These are phyloP conservation scores for Phaenicophaeus curvirostris DNA, from an alignment of 2,797 vertebrate genomes.

Conservation along the genomic window DNA sequence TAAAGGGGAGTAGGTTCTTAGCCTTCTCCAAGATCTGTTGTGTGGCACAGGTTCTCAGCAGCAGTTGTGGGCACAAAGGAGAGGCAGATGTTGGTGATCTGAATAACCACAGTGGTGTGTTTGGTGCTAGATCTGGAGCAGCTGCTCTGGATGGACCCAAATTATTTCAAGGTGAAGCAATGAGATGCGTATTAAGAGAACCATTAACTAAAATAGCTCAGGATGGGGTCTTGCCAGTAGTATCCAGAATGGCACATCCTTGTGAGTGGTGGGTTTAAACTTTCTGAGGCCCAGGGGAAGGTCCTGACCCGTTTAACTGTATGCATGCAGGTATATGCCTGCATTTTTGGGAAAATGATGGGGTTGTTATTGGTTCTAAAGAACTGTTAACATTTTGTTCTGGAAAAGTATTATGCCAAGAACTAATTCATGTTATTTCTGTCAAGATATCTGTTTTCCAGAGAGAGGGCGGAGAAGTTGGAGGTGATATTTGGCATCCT, in stretches of 20 bases:
- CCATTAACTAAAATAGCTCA: not conserved
- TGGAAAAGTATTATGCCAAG: not conserved
- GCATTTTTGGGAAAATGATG: not conserved
- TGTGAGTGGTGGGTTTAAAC: not conserved
- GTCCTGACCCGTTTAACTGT: not conserved
- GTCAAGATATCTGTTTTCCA: not conserved
- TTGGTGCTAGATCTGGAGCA: not conserved
- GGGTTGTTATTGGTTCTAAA: not conserved
- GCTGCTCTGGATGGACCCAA: not conserved
- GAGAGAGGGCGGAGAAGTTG: not conserved
- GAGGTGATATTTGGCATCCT: not conserved
- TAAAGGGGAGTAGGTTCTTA: not conserved
- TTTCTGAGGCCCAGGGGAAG: not conserved
- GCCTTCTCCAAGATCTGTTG: not conserved
- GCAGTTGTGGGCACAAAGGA: not conserved
- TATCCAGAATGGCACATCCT: not conserved
- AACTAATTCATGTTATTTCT: not conserved
- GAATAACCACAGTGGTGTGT: accelerated
- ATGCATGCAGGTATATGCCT: not conserved
- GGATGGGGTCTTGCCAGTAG: not conserved
- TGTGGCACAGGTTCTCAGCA: not conserved
- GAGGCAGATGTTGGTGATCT: not conserved
- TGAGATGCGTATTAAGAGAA: not conserved
- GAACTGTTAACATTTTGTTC: not conserved
- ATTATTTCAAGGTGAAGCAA: not conserved